Conservation (phyloP, 2,113 vertebrate species). For the Tupaia chinensis region DNA sequence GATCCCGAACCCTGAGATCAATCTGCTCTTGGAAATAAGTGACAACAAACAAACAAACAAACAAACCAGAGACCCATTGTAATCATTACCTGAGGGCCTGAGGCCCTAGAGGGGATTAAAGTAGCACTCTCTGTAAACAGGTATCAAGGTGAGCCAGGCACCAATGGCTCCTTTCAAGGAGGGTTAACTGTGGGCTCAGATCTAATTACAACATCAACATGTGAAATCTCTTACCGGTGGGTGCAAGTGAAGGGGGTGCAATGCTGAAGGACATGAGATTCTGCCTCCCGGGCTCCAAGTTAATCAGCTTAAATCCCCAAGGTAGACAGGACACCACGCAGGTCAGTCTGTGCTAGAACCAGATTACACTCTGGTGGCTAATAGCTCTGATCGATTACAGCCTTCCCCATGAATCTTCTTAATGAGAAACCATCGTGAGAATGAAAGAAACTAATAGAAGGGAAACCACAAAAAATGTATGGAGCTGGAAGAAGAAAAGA, state of each 20-base stretch:
- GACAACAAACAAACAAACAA: neutral
- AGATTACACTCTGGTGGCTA: constrained; percentile 63
- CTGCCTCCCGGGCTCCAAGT: constrained; percentile 40
- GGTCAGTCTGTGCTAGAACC: constrained; percentile 21
- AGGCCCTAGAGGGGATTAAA: neutral
- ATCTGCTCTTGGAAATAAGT: constrained; percentile 50
- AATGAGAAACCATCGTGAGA: constrained; percentile 66
- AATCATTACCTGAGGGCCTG: neutral
- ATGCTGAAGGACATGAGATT: neutral
- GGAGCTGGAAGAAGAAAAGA: neutral
- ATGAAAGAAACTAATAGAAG: constrained; percentile 62
- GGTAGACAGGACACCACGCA: neutral
- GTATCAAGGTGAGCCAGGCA: neutral
- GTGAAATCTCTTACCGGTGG: constrained; percentile 31
- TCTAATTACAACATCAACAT: constrained; percentile 48
- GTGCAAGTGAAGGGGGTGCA: neutral
- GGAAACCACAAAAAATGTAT: neutral
- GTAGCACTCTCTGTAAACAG: neutral
- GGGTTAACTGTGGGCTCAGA: neutral
- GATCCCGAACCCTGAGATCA: neutral
- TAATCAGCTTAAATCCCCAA: constrained; percentile 57
- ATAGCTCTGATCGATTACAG: constrained; percentile 62
- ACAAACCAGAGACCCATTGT: neutral
- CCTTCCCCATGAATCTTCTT: constrained; percentile 51
- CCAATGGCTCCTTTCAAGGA: constrained; percentile 25